phyloP scores from a whole-genome alignment of 2,888 invertebrate genomes.

The Philopedon plagiatum region DNA sequence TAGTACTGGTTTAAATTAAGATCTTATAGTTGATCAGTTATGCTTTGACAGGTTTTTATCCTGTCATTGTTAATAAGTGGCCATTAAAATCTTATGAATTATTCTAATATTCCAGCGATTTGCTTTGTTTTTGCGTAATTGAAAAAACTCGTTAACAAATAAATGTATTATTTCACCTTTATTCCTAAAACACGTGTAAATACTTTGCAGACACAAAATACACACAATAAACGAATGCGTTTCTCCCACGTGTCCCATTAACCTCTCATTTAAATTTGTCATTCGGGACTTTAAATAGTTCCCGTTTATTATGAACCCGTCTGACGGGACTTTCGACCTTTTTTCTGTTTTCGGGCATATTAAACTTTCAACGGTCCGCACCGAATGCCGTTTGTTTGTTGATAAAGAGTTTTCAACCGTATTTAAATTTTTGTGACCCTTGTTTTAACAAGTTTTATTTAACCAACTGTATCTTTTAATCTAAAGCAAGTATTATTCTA shows the following conservation, averaged over 20 bases:
- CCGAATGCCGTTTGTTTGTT: constrained; percentile 53
- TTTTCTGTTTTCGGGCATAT: constrained; percentile 58
- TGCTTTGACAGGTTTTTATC: no score
- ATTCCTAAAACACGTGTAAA: not conserved
- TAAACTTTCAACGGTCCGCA: constrained; percentile 59
- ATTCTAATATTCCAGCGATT: no score
- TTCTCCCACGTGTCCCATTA: constrained; percentile 31
- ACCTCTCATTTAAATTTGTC: constrained; percentile 32
- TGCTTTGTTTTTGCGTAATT: no score
- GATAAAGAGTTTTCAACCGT: not conserved
- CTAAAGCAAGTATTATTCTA: no score
- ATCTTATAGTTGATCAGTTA: no score
- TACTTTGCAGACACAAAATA: not conserved
- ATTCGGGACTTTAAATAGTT: constrained; percentile 22
- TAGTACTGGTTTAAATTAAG: no score
- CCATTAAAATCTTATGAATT: no score
- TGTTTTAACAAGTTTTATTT: no score
- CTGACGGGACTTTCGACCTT: constrained; percentile 49
- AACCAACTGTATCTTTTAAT: no score
- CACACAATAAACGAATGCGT: constrained; percentile 7
- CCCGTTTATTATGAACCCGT: constrained; percentile 11
- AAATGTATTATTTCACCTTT: constrained; percentile 1
- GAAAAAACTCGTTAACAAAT: no score
- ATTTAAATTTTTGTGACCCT: constrained; percentile 36
- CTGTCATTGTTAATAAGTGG: no score